Percentiles rank a stretch among this genome's conserved stretches.
These are phyloP conservation scores for Latrodectus geometricus DNA, from an alignment of 1,140 invertebrate genomes.

Conservation along the genomic window DNA sequence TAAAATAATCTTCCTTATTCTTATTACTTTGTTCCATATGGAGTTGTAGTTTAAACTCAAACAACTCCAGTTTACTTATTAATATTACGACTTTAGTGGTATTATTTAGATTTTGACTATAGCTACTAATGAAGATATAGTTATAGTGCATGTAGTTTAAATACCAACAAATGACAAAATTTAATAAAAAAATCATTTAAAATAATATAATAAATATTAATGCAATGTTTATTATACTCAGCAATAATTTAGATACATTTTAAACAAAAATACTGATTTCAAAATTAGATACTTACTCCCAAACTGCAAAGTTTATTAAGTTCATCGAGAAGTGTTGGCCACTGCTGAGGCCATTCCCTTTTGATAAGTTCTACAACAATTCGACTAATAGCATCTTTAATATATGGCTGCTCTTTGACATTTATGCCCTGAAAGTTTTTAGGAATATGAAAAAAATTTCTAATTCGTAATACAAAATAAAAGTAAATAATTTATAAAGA, in stretches of 20 bases:
- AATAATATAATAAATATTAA: neutral
- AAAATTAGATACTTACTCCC: conserved; percentile 47
- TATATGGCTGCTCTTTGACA: conserved; percentile 74
- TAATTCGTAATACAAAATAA: conserved; percentile 61
- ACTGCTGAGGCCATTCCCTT: conserved; percentile 95
- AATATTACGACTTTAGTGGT: no score
- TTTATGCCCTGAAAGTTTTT: conserved; percentile 62
- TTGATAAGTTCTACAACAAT: conserved; percentile 95
- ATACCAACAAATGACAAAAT: no score
- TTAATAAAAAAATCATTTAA: no score
- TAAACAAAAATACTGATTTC: neutral
- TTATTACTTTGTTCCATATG: no score
- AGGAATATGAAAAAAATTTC: no score
- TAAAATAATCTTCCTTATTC: no score
- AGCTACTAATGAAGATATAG: no score
- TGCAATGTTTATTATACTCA: neutral
- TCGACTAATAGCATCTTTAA: conserved; percentile 87
- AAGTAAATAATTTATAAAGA: neutral
- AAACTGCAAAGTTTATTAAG: conserved; percentile 75
- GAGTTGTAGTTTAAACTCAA: no score
- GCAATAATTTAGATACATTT: neutral
- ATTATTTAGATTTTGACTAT: no score
- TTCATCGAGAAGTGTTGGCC: conserved; percentile 85
- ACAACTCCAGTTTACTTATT: no score
- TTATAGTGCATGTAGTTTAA: no score